Conservation (phyloP, 2,888 invertebrate genomes). For the Kryphioiulus occultus region DNA sequence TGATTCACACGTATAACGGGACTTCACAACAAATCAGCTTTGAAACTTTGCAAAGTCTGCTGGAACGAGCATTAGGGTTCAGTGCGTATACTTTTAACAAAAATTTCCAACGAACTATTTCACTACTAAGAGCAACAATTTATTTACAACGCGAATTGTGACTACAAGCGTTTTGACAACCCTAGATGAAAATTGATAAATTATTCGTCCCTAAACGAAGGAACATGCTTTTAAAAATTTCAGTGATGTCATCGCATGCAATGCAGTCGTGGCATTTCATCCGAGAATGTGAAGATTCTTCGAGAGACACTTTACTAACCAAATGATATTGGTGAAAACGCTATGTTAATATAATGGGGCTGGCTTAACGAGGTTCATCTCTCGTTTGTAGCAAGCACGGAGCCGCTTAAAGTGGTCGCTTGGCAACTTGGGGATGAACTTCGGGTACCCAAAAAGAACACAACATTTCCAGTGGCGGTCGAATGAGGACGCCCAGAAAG, state of each 20-base stretch:
- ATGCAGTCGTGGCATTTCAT: neutral
- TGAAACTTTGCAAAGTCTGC: no score
- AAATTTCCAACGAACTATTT: neutral
- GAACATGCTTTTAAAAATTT: neutral
- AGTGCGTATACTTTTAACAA: no score
- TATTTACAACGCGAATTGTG: neutral
- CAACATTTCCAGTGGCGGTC: constrained; percentile 51
- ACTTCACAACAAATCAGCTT: no score
- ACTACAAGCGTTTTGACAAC: neutral
- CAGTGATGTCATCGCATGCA: neutral
- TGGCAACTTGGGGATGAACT: neutral
- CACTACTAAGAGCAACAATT: neutral
- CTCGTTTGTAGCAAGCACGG: neutral
- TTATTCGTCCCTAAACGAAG: neutral
- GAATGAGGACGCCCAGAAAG: constrained; percentile 67
- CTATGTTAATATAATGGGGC: neutral
- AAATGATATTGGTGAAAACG: neutral
- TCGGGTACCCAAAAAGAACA: neutral
- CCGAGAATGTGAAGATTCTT: neutral
- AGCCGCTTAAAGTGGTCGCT: neutral
- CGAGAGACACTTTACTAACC: neutral
- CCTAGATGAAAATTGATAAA: neutral
- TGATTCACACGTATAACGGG: no score
- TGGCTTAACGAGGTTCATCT: neutral
- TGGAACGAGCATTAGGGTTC: no score